Conservation (phyloP, 2,797 vertebrate species). For the Squalus acanthias region DNA sequence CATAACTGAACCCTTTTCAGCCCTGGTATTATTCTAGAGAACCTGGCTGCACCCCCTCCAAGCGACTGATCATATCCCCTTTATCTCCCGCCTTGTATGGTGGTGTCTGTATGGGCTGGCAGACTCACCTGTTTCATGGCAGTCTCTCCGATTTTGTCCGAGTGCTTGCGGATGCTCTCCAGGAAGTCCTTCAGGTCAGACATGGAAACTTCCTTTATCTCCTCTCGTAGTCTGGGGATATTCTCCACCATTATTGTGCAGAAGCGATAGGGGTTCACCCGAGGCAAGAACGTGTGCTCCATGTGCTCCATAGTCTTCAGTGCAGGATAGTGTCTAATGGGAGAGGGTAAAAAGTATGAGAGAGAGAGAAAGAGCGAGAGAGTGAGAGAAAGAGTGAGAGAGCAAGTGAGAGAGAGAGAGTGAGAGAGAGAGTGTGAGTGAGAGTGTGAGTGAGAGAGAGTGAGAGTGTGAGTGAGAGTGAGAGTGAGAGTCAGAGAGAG, state of each 20-base stretch:
- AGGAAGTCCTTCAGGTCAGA: slow-evolving; percentile 90
- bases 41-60: background rate
- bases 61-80: background rate
- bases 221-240: slow-evolving; percentile 76
- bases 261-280: slow-evolving; percentile 87
- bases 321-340: slow-evolving; percentile 83
- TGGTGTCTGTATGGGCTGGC: background rate
- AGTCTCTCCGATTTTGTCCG: slow-evolving; percentile 88
- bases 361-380: background rate
- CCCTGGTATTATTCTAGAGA: background rate
- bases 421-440: background rate
- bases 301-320: slow-evolving; percentile 87
- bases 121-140: slow-evolving; percentile 89
- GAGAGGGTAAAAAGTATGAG: background rate
- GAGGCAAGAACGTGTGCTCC: slow-evolving; percentile 78
- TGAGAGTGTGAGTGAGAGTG: too few relatives aligned
- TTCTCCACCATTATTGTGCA: slow-evolving; percentile 89
- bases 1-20: background rate
- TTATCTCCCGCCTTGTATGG: background rate
- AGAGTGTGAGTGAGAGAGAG: background rate
- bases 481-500: too few relatives aligned
- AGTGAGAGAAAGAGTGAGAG: background rate
- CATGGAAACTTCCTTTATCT: slow-evolving; percentile 93
- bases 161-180: slow-evolving; percentile 96
- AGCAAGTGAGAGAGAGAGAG: too few relatives aligned